A percentile compares a stretch with the other conserved stretches of the same genome.
Evolutionary conservation across 2,797 vertebrate species (phyloP).

Genomic region (Xerus rutilus): DNA sequence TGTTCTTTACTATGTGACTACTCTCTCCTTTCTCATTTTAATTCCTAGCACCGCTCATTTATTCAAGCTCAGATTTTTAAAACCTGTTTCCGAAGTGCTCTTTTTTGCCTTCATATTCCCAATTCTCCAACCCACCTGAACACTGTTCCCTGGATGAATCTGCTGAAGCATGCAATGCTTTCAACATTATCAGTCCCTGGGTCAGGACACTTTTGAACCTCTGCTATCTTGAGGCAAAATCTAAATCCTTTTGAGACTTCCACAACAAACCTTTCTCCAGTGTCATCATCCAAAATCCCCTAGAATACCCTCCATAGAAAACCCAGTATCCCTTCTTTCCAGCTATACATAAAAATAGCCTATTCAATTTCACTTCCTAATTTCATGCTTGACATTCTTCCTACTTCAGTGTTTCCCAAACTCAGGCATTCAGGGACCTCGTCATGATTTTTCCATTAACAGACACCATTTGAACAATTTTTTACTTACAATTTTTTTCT

Average conservation of each 20-base stretch:
- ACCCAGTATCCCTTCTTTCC: not conserved
- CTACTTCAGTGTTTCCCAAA: not conserved
- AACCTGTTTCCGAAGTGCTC: not conserved
- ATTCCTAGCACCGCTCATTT: not conserved
- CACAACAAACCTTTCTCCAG: not conserved
- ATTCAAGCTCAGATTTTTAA: not conserved
- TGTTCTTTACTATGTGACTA: not conserved
- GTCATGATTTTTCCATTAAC: not conserved
- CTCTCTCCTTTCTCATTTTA: not conserved
- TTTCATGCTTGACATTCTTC: not conserved
- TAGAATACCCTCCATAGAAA: not conserved
- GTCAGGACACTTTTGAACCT: not conserved
- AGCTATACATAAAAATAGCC: not conserved
- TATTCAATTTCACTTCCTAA: slow-evolving; percentile 1
- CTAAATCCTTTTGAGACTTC: slow-evolving; percentile 25
- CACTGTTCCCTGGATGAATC: not conserved
- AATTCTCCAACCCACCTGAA: not conserved
- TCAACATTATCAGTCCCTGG: not conserved
- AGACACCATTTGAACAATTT: not conserved
- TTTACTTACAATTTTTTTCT: not conserved
- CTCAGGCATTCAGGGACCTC: not conserved
- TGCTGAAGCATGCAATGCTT: not conserved
- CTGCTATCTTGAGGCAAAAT: not conserved
- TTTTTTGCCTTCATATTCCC: not conserved
- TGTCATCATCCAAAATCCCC: not conserved